These are phyloP conservation scores for Gnatocerus cornutus DNA, from an alignment of 2,888 invertebrate genomes.

Conservation along the genomic window DNA sequence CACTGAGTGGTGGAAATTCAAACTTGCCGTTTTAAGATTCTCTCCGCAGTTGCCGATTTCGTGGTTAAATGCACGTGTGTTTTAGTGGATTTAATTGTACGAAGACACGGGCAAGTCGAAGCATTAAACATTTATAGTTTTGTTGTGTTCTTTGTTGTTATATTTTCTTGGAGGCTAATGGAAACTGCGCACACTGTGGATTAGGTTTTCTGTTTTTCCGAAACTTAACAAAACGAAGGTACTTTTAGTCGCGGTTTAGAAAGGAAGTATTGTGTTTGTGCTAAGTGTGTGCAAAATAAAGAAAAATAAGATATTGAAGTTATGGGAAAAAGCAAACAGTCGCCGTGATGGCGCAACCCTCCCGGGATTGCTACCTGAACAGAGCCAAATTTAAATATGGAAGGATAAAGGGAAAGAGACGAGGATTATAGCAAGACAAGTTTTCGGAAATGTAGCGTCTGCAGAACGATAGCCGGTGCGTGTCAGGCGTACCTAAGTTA, in stretches of 20 bases:
- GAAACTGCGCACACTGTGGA: not conserved
- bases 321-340: not conserved
- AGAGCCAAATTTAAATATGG: not conserved
- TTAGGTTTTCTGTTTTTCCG: not conserved
- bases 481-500: not conserved
- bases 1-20: too few relatives aligned
- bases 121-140: conserved; percentile 4
- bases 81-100: not conserved
- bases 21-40: not conserved
- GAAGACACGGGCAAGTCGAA: not conserved
- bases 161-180: conserved; percentile 1
- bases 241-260: conserved; percentile 1
- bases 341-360: not conserved
- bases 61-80: not conserved
- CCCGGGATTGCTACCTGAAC: not conserved
- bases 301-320: conserved; percentile 4
- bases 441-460: too few relatives aligned
- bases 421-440: not conserved
- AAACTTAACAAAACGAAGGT: conserved; percentile 1
- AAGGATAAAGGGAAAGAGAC: not conserved
- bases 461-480: not conserved
- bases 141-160: not conserved
- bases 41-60: not conserved
- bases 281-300: conserved; percentile 1
- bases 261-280: conserved; percentile 1